Evolutionary conservation across 2,888 invertebrate species (phyloP).

Genomic region (Pyrrhopygopsis socrates): DNA sequence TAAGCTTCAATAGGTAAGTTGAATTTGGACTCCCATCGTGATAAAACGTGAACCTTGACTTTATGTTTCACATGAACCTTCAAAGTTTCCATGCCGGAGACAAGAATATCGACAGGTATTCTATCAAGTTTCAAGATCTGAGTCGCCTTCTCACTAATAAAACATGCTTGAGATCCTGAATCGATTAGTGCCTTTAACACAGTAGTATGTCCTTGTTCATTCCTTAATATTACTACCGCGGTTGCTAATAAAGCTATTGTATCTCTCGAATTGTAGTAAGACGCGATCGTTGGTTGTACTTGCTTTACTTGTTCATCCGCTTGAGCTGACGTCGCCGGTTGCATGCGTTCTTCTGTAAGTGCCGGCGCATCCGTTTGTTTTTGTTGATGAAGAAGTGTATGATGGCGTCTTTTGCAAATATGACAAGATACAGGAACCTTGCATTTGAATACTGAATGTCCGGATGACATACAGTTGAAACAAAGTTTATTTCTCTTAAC

Average conservation of each 20-base stretch:
- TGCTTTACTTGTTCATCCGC: no score
- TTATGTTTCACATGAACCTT: not conserved
- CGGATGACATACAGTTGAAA: not conserved
- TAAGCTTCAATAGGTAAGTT: not conserved
- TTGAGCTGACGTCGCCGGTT: not conserved
- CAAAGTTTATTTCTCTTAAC: not conserved
- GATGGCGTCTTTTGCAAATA: slow-evolving; percentile 4
- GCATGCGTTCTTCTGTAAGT: not conserved
- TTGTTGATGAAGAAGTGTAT: slow-evolving; percentile 24
- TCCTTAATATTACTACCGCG: no score
- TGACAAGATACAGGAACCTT: not conserved
- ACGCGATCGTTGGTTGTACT: no score
- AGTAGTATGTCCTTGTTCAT: no score
- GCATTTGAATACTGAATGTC: slow-evolving; percentile 7
- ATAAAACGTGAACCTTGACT: not conserved
- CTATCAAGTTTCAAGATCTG: no score
- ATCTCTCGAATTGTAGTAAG: no score
- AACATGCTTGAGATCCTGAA: no score
- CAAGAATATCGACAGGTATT: not conserved
- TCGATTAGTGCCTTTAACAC: no score
- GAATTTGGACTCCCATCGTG: no score
- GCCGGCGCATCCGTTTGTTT: not conserved
- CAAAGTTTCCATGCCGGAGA: not conserved
- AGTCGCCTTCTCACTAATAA: no score
- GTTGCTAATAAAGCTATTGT: no score